Percentiles rank a stretch among this genome's conserved stretches.
Evolutionary conservation across 2,888 invertebrate species (phyloP).

Genomic region (Asteroscopus sphinx): DNA sequence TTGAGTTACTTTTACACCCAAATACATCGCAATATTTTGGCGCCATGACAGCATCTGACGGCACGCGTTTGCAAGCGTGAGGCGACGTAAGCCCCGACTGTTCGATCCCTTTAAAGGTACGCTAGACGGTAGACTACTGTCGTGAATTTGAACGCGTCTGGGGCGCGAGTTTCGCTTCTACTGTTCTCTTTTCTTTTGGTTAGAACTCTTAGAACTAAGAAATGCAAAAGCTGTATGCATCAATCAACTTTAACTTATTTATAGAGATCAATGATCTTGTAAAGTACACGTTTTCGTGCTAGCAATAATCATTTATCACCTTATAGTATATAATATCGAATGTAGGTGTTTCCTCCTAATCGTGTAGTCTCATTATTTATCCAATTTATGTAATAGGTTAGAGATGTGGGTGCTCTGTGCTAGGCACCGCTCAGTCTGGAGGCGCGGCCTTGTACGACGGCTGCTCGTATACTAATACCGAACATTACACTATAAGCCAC

Average conservation of each 20-base stretch:
- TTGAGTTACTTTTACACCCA: too few species aligned
- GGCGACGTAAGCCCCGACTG: too few species aligned
- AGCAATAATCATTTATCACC: slow-evolving; percentile 33
- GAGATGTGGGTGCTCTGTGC: slow-evolving; percentile 38
- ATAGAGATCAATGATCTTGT: slow-evolving; percentile 26
- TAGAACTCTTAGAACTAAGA: too few species aligned
- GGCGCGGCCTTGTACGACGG: slow-evolving; percentile 54
- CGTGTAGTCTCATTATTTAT: slow-evolving; percentile 39
- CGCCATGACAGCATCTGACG: too few species aligned
- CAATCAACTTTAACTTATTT: slow-evolving; percentile 36
- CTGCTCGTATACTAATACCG: slow-evolving; percentile 41
- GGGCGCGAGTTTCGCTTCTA: too few species aligned
- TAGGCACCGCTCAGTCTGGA: slow-evolving; percentile 66
- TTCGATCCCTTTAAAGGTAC: too few species aligned
- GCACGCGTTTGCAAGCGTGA: too few species aligned
- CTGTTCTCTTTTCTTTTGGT: too few species aligned
- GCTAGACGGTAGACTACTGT: too few species aligned
- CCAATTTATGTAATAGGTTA: slow-evolving; percentile 47
- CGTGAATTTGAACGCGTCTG: too few species aligned
- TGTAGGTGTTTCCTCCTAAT: slow-evolving; percentile 44
- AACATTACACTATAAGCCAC: slow-evolving; percentile 54
- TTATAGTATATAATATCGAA: slow-evolving; percentile 14
- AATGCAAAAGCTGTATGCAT: slow-evolving; percentile 24
- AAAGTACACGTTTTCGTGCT: slow-evolving; percentile 24
- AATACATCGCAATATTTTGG: too few species aligned